Base-by-base conservation (phyloP, 2,113 vertebrate species). In the Potamarius usumacintae region DNA sequence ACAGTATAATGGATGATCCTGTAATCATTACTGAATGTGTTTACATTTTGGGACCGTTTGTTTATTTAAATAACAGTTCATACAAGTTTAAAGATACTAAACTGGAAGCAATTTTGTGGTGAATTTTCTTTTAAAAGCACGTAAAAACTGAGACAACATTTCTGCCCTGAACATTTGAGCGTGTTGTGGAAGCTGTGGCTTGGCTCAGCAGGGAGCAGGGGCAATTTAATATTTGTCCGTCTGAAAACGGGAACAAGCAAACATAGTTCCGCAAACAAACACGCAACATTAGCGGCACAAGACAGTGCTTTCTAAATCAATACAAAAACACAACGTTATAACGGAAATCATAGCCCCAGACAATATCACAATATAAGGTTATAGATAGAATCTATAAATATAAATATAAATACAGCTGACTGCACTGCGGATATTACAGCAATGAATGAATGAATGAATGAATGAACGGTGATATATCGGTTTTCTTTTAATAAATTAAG, bases 211-310 rank as follows among this genome's bases (percentile, higher is more conserved):
- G 7, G 4, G 48, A 1, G 7, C 22, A 7, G 5, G 52, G 5
- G 5, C 57, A 18, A 42, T 42, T 20, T 60, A 30, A 62, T 42
- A 62, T 48, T 7, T 82, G 57, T 82, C 79, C 79, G 79, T 82
- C 57, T 82, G 79, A 82, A 81, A 82, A 82, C 79, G 30, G 57
- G 79, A 82, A 82, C 57, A 82, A 82, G 79, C 10, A 42, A 82
- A 42, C 30, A 82, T 62, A 82, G 79, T 82, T 82, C 79, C 79
- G 79, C 79, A 48, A 62, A 62, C 57, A 22, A 48, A 48, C 4
- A 5, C 27, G 53, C 15, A 34, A 25, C 62, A 62, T 82, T 34
- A 80, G 6, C 53, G 53, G 2, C 76, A 27, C 7, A 6, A 58
- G 6, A 18, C 53, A 27, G 10, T 5, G 27, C 27, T 60, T 81